These are phyloP conservation scores for Acronicta alni DNA, from an alignment of 2,888 invertebrate genomes.

Conservation along the genomic window DNA sequence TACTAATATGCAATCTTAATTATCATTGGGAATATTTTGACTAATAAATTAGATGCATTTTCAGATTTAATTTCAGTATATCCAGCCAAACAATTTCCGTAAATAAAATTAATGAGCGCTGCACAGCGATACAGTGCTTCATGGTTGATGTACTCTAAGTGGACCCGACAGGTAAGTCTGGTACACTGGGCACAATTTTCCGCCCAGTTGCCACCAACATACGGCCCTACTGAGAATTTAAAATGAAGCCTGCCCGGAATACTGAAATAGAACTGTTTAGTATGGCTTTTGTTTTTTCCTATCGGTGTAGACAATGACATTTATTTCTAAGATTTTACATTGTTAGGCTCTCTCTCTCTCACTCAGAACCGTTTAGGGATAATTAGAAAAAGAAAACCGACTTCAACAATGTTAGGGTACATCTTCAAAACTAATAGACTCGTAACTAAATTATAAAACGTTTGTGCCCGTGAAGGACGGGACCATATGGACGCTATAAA, in stretches of 20 bases:
- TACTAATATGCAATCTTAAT: no score
- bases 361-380: no score
- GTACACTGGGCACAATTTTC: conserved; percentile 49
- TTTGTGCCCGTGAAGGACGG: no score
- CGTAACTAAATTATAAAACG: no score
- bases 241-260: conserved; percentile 18
- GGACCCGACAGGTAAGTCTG: conserved; percentile 48
- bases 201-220: conserved; percentile 37
- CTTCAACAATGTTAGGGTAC: no score
- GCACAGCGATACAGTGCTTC: conserved; percentile 33
- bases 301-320: background rate
- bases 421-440: no score
- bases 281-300: conserved; percentile 2
- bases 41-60: no score
- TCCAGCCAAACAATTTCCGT: conserved; percentile 5
- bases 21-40: no score
- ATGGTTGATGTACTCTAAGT: conserved; percentile 38
- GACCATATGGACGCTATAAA: no score
- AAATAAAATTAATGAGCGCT: conserved; percentile 32
- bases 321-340: background rate
- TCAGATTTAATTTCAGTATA: background rate
- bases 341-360: no score
- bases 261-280: conserved; percentile 21
- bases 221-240: conserved; percentile 29
- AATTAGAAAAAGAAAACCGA: no score